Percentiles rank a stretch among this genome's conserved stretches.
phyloP scores from a whole-genome alignment of 2,797 vertebrate species.

The Petrocephalus schoutedeni region DNA sequence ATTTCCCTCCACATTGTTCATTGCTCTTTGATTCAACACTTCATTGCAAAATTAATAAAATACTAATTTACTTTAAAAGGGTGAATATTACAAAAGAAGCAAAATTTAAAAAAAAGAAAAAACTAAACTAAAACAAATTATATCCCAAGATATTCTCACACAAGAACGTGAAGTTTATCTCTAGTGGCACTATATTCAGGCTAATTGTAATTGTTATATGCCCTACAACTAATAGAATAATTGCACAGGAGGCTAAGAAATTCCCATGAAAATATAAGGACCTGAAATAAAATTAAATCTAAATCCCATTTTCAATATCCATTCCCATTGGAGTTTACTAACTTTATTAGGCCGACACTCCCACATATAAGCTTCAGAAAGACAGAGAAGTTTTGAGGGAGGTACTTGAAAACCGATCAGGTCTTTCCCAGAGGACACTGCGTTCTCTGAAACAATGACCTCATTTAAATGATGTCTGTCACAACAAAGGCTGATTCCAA shows the following conservation, averaged over 20 bases:
- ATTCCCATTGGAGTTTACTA: conserved; percentile 24
- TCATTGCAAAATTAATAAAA: not conserved
- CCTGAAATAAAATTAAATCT: conserved; percentile 27
- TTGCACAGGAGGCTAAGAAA: conserved; percentile 1
- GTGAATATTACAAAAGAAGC: not conserved
- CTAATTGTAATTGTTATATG: conserved; percentile 24
- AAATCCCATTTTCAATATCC: conserved; percentile 29
- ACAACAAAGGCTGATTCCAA: conserved; percentile 22
- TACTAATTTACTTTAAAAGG: not conserved
- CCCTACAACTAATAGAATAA: conserved; percentile 22
- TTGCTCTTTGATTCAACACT: not conserved
- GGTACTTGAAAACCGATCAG: not conserved
- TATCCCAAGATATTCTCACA: not conserved
- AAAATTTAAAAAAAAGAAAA: not conserved
- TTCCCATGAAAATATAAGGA: conserved; percentile 24
- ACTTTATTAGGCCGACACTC: conserved; percentile 23
- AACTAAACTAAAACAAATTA: not conserved
- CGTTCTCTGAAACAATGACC: conserved; percentile 24
- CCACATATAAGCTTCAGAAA: conserved; percentile 26
- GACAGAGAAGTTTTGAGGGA: conserved; percentile 10
- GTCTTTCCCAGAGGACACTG: conserved; percentile 21
- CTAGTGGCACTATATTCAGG: conserved; percentile 7
- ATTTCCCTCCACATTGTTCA: not conserved
- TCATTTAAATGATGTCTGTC: conserved; percentile 30
- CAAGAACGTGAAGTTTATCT: not conserved